phyloP scores from a whole-genome alignment of 1,140 invertebrate genomes.

The Araneus ventricosus region DNA sequence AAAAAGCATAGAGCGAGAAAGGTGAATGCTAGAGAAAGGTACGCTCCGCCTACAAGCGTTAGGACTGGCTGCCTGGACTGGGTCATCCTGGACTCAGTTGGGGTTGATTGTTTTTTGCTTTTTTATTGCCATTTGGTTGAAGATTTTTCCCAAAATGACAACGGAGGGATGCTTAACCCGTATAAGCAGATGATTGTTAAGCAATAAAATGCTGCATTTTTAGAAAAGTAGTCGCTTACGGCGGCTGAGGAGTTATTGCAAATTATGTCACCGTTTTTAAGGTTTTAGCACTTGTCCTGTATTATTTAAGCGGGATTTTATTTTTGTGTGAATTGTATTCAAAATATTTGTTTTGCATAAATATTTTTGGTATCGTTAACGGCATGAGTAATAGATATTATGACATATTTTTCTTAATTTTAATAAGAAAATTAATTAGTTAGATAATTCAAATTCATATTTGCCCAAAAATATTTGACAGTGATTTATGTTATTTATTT shows the following conservation, averaged over 20 bases:
- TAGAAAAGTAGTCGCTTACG: not conserved
- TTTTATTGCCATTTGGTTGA: not conserved
- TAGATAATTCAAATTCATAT: no score
- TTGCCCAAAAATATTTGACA: no score
- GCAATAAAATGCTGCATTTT: constrained; percentile 31
- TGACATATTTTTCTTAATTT: no score
- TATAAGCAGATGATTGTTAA: not conserved
- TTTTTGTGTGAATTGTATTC: no score
- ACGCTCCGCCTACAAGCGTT: constrained; percentile 15
- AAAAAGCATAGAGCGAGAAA: not conserved
- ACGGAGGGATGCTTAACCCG: not conserved
- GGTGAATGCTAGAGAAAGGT: not conserved
- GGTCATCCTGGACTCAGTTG: constrained; percentile 16
- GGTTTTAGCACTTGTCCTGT: not conserved
- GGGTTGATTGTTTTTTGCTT: constrained; percentile 13
- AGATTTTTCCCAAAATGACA: not conserved
- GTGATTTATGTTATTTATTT: no score
- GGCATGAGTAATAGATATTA: no score
- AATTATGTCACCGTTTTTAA: not conserved
- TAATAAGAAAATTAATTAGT: no score
- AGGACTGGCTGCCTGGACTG: constrained; percentile 22
- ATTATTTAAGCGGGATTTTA: no score
- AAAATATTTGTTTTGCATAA: no score
- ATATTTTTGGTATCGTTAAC: no score
- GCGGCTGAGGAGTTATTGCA: not conserved